Base-by-base conservation (phyloP, 2,113 vertebrate species). In the Anhinga rufa region DNA sequence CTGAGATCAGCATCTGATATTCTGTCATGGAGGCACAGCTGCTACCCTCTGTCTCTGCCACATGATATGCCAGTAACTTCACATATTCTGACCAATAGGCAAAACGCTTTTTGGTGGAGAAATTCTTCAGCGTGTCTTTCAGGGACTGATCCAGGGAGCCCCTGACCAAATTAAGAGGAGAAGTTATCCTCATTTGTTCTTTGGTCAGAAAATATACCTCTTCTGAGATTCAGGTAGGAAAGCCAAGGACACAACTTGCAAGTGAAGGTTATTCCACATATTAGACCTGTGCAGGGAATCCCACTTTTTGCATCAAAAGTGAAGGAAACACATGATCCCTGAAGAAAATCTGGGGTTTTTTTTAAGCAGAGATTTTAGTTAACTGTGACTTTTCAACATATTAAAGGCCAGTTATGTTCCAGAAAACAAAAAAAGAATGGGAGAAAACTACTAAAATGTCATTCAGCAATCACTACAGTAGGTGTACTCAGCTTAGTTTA, bases 21-120 rank as follows among this genome's bases (percentile, higher is more conserved):
- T 99, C 99, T 0, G 98, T 70, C n/a, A 99, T 55, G 34, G 98
- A 98, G 40, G 98, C 97, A 62, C 99, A 98, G 89, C 98, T 98
- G 70, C 97, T 98, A 38, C 98, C 99, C 87, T 99, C 99, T 0
- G 98, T 98, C 92, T 99, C 99, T 1, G 99, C 98, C 92, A 98
- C 97, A 4, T 99, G 98, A 51, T 93, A 97, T 2, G 99, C 99
- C 97, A 99, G 95, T 8, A 98, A 98, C 94, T 98, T 99, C 79
- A 99, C 98, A 0, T 99, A 99, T n/a, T 98, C 98, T 10, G 99
- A 99, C 99, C 99, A 99, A 97, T 99, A 99, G 91, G 99, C 98
- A 34, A 99, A 99, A 60, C 99, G 98, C 10, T 98, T 98, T 13
- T 99, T 98, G 4, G 89, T 97, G 87, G 99, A 98, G 93, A 99